These are phyloP conservation scores for Lepidotrigona ventralis DNA, from an alignment of 1,140 invertebrate genomes.

Conservation along the genomic window DNA sequence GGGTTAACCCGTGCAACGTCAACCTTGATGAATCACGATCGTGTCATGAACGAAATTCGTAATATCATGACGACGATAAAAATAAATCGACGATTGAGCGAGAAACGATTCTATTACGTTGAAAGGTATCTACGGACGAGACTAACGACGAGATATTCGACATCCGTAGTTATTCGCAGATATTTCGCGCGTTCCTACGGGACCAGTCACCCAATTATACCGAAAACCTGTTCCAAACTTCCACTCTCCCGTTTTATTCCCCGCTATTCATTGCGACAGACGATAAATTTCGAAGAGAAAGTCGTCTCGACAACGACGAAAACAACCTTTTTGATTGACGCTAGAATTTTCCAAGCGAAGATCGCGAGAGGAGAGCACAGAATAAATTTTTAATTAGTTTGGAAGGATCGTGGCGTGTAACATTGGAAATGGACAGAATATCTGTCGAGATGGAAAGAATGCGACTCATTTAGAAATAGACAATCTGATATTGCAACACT, in stretches of 20 bases:
- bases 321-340: neutral
- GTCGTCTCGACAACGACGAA: neutral
- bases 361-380: neutral
- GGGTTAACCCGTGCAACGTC: neutral
- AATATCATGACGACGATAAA: neutral
- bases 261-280: neutral
- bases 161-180: constrained; percentile 32
- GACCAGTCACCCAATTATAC: neutral
- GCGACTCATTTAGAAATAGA: too few species aligned
- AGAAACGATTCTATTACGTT: neutral
- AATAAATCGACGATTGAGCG: constrained; percentile 16
- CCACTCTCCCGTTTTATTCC: neutral
- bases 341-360: constrained; percentile 1
- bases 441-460: too few species aligned
- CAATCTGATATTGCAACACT: too few species aligned
- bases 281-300: constrained; percentile 26
- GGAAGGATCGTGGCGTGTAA: too few species aligned
- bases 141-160: constrained; percentile 20
- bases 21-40: neutral
- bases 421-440: too few species aligned
- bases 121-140: constrained; percentile 10
- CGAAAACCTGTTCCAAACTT: constrained; percentile 42
- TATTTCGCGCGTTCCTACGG: neutral
- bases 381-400: too few species aligned
- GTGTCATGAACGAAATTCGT: neutral